Evolutionary conservation across 2,113 vertebrate species (phyloP), one percentile per base, ranked within the genome.

Genomic region (Hippocampus abdominalis): DNA sequence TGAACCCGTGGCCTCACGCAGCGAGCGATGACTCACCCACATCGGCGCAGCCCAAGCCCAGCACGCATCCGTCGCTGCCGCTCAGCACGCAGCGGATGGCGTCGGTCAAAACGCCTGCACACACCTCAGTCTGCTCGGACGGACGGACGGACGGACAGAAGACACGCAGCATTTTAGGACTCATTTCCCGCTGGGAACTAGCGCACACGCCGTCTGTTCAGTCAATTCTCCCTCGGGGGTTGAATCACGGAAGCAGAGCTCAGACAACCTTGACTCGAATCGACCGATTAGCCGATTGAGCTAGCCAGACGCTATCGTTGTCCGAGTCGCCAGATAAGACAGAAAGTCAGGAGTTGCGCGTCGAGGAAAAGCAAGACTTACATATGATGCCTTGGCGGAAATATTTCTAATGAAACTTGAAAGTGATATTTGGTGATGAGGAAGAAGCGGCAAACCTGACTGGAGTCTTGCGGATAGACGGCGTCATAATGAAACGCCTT

Each of bases 51-150:
- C 90, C 86, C 79, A 91, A 68, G 71, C 81, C 85, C 70, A 91
- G 80, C 8, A 91, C 77, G 3, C 90, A 91, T 72, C 85, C 90
- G 25, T 91, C 83, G 49, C 69, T 88, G 78, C 90, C 88, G 15
- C 86, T 88, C 53, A 90, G 84, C 70, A 90, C 88, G 6, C 86
- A 89, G 69, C 87, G 87, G 83, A 91, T 90, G 83, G 90, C 85
- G 39, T 91, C 90, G 88, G 81, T 59, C 88, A 91, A 46, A 75
- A 89, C 77, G 67, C 85, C 88, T 0, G 85, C 74, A 49, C 90
- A 82, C 69, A 91, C 81, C 82, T 91, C 90, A 1, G 83, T 79
- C 90, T 91, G 81, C 25, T 16, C 73, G 20, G 69, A 21, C 66
- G 76, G 79, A 82, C 64, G 80, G 84, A 84, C 73, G 20, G 69